Conservation (phyloP, 2,113 vertebrate genomes). For the Castor canadensis region DNA sequence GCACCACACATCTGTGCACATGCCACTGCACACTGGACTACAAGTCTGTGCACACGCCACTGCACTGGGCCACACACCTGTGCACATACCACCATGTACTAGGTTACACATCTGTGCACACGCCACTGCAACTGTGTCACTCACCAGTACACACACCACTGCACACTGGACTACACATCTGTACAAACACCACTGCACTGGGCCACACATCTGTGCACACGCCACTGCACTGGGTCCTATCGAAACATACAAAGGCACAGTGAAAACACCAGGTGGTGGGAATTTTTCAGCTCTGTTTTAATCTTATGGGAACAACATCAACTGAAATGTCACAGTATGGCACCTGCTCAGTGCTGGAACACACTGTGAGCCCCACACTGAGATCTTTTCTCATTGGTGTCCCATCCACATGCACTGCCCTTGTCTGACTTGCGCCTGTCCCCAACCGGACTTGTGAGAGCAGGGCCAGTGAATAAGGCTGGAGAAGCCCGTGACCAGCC, state of each 20-base stretch:
- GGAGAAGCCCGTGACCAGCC: not conserved
- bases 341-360: not conserved
- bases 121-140: no score
- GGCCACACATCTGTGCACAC: no score
- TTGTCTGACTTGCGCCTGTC: not conserved
- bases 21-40: no score
- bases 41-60: not conserved
- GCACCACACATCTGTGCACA: no score
- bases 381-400: not conserved
- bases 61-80: no score
- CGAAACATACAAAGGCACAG: not conserved
- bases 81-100: no score
- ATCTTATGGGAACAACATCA: not conserved
- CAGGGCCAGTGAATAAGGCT: no score
- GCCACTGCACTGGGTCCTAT: no score
- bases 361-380: not conserved
- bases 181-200: no score
- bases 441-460: not conserved
- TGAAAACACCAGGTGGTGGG: not conserved
- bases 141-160: no score
- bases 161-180: no score
- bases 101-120: no score
- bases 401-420: not conserved
- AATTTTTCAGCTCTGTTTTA: not conserved
- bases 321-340: not conserved